phyloP scores from a whole-genome alignment of 1,140 invertebrate genomes.

The Drosophila lowei region DNA sequence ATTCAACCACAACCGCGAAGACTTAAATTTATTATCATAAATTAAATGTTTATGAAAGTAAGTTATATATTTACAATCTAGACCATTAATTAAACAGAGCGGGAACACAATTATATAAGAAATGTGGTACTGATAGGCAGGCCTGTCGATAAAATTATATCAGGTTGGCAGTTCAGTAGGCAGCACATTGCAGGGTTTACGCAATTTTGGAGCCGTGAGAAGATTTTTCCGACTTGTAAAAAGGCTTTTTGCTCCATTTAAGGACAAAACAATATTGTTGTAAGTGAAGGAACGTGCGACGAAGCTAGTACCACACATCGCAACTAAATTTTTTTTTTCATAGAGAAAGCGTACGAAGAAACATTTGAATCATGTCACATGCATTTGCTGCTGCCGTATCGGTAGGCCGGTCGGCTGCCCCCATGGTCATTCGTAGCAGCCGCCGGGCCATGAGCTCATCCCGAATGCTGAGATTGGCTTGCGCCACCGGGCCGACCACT shows the following conservation, averaged over 20 bases:
- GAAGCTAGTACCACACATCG: too few relatives aligned
- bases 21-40: too few relatives aligned
- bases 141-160: slow-evolving; percentile 19
- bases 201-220: slow-evolving; percentile 55
- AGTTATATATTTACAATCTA: too few relatives aligned
- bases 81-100: not conserved
- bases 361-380: slow-evolving; percentile 59
- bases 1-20: not conserved
- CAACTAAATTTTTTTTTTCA: slow-evolving; percentile 9
- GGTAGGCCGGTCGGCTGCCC: slow-evolving; percentile 51
- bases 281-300: slow-evolving; percentile 35
- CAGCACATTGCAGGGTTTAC: slow-evolving; percentile 68
- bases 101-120: not conserved
- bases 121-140: not conserved
- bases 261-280: slow-evolving; percentile 15
- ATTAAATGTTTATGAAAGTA: too few relatives aligned
- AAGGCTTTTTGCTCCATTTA: slow-evolving; percentile 29
- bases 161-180: slow-evolving; percentile 19
- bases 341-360: slow-evolving; percentile 9
- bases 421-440: slow-evolving; percentile 56
- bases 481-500: slow-evolving; percentile 28
- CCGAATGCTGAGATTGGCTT: slow-evolving; percentile 36
- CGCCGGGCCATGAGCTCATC: slow-evolving; percentile 59
- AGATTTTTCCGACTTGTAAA: slow-evolving; percentile 29
- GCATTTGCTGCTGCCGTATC: slow-evolving; percentile 65